Conservation (phyloP, 1,140 invertebrate genomes). For the Formica selysi region DNA sequence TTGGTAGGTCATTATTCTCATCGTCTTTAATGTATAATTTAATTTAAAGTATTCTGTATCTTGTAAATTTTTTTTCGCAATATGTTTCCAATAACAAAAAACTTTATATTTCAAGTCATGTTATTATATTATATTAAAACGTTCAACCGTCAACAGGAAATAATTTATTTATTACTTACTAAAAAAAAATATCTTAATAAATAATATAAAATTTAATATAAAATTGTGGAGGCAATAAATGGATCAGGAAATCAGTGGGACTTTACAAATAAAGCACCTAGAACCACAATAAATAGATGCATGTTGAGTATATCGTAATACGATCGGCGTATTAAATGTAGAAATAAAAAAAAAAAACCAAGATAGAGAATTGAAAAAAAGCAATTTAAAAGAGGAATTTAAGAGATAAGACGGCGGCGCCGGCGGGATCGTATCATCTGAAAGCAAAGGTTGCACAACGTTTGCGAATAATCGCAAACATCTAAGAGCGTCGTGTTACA, state of each 20-base stretch:
- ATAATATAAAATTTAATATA: too few relatives aligned
- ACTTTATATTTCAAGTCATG: neutral
- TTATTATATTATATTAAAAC: neutral
- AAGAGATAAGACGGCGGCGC: slow-evolving; percentile 40
- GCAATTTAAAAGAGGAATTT: neutral
- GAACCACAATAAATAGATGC: neutral
- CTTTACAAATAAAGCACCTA: neutral
- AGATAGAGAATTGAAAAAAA: slow-evolving; percentile 28
- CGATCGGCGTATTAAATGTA: neutral
- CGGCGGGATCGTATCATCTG: slow-evolving; percentile 26
- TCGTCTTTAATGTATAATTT: neutral
- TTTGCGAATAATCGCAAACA: slow-evolving; percentile 16
- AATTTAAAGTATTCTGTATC: neutral
- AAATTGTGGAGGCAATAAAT: neutral
- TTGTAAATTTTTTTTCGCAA: neutral
- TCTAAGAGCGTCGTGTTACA: neutral
- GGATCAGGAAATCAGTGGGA: neutral
- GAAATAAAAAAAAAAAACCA: slow-evolving; percentile 18
- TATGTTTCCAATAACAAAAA: neutral
- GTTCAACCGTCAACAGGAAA: neutral
- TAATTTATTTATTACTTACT: neutral
- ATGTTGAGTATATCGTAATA: slow-evolving; percentile 14
- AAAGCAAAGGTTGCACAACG: slow-evolving; percentile 44
- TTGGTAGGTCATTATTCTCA: neutral
- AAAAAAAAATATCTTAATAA: neutral